Percentiles rank a stretch among this genome's conserved stretches.
Conservation (phyloP, 2,797 vertebrate genomes). For the Melanotaenia maccullochi region DNA sequence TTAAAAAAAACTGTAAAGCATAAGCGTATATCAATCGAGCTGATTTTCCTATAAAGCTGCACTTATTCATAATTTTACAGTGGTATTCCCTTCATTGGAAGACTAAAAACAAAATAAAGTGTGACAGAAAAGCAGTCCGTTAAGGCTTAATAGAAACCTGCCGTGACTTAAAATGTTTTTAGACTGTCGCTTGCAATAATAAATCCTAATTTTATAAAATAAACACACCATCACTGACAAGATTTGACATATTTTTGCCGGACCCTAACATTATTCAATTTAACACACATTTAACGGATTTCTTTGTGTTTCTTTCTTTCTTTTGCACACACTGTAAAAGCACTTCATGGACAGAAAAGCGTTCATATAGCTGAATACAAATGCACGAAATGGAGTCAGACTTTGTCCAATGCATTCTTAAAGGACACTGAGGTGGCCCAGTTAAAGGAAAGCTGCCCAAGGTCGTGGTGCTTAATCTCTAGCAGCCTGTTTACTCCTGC, state of each 20-base stretch:
- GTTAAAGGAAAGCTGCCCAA: constrained; percentile 58
- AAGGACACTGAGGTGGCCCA: constrained; percentile 42
- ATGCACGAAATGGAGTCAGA: not conserved
- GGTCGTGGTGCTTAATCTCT: constrained; percentile 65
- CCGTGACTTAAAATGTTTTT: not conserved
- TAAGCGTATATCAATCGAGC: not conserved
- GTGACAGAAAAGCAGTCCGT: not conserved
- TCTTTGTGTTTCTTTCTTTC: not conserved
- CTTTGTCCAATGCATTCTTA: constrained; percentile 9
- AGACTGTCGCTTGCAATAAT: too few relatives aligned
- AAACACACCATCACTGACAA: not conserved
- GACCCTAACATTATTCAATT: too few relatives aligned
- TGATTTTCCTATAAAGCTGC: not conserved
- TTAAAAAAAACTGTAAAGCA: not conserved
- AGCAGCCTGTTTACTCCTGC: constrained; percentile 60
- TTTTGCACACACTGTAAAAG: not conserved
- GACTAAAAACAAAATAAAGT: too few relatives aligned
- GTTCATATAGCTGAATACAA: not conserved
- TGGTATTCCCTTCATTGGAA: not conserved
- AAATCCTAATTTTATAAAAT: too few relatives aligned
- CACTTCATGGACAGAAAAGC: not conserved
- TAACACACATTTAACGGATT: not conserved
- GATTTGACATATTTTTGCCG: too few relatives aligned
- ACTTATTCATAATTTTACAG: not conserved
- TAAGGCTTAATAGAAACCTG: not conserved